Percentiles rank a stretch among this genome's conserved stretches.
Evolutionary conservation across 2,888 invertebrate genomes (phyloP).

Genomic region (Ophraella communa): DNA sequence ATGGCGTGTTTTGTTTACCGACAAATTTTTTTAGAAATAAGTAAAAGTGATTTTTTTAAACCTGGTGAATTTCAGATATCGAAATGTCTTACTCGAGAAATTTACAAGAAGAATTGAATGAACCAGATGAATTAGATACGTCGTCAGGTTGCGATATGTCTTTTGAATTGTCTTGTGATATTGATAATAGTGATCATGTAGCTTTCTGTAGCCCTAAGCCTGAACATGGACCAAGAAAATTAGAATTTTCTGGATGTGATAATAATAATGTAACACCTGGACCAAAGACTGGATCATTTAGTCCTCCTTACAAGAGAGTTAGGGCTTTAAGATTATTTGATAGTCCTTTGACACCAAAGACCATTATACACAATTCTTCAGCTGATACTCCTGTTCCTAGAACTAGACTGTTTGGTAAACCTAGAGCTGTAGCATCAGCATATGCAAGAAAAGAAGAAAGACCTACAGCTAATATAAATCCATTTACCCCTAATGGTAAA

Average conservation of each 20-base stretch:
- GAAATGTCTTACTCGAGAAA: constrained; percentile 48
- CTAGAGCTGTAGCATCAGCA: constrained; percentile 57
- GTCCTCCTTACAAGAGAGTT: constrained; percentile 68
- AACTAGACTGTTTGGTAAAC: constrained; percentile 62
- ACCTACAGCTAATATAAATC: constrained; percentile 80
- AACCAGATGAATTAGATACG: constrained; percentile 54
- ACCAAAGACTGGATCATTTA: constrained; percentile 56
- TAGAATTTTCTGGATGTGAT: constrained; percentile 63
- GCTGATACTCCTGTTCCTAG: constrained; percentile 61
- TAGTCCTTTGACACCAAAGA: constrained; percentile 86
- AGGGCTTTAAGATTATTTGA: constrained; percentile 75
- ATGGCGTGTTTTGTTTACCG: constrained; percentile 33
- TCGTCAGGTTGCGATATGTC: constrained; percentile 70
- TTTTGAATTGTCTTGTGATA: constrained; percentile 68
- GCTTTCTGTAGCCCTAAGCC: constrained; percentile 61
- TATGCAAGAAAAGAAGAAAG: constrained; percentile 61
- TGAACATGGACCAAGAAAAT: constrained; percentile 65
- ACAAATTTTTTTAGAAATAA: constrained; percentile 33
- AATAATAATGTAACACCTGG: constrained; percentile 42
- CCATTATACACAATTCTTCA: constrained; percentile 74
- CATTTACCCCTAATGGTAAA: constrained; percentile 81
- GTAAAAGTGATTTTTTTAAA: constrained; percentile 13
- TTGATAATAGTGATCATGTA: constrained; percentile 52
- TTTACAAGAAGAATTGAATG: constrained; percentile 46
- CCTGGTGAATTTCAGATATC: constrained; percentile 17